A percentile compares a stretch with the other conserved stretches of the same genome.
These are phyloP conservation scores for Harlomillsia oculata DNA, from an alignment of 1,140 invertebrate species.

Conservation along the genomic window DNA sequence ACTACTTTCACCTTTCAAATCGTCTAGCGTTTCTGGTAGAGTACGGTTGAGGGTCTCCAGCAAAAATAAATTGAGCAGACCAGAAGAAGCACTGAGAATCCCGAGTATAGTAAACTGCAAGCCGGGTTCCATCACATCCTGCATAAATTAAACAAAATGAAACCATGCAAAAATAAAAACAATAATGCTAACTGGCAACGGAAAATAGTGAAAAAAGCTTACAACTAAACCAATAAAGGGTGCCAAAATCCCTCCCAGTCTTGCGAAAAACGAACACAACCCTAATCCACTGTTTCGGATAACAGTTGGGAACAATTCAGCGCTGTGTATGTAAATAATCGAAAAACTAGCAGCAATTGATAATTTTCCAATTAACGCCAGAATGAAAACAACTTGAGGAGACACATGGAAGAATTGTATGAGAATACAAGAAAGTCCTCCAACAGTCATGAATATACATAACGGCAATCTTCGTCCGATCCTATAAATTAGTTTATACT, in stretches of 20 bases:
- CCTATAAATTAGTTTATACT: constrained; percentile 7
- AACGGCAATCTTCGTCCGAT: constrained; percentile 24
- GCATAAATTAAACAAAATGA: neutral
- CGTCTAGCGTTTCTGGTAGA: constrained; percentile 31
- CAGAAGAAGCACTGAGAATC: constrained; percentile 21
- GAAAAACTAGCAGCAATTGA: constrained; percentile 40
- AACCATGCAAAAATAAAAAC: neutral
- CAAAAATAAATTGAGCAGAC: constrained; percentile 26
- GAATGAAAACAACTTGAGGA: constrained; percentile 4
- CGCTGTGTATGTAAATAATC: constrained; percentile 39
- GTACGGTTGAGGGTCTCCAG: constrained; percentile 28
- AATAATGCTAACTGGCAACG: neutral
- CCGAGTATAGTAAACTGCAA: constrained; percentile 25
- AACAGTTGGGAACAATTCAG: constrained; percentile 45
- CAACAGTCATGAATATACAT: constrained; percentile 29
- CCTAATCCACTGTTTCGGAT: constrained; percentile 43
- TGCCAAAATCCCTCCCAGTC: constrained; percentile 44
- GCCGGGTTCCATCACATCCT: constrained; percentile 11
- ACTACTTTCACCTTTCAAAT: constrained; percentile 14
- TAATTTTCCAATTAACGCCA: constrained; percentile 42
- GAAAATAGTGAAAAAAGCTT: neutral
- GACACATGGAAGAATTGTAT: constrained; percentile 14
- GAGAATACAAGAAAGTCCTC: constrained; percentile 23
- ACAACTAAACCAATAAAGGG: constrained; percentile 38
- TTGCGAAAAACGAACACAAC: constrained; percentile 39